Conservation (phyloP, 2,888 invertebrate species). For the Labia minor region DNA sequence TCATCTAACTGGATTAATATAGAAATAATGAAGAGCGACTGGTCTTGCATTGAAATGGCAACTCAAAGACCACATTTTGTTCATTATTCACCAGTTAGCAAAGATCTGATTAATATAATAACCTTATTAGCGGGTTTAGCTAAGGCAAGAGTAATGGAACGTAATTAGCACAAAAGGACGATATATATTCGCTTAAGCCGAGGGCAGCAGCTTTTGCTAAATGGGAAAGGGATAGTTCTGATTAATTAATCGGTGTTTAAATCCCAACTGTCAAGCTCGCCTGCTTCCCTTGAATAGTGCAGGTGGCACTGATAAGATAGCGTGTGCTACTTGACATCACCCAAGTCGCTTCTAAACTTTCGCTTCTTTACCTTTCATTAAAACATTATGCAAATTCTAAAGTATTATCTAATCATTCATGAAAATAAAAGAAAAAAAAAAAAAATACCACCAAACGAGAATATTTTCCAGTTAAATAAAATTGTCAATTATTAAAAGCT, state of each 20-base stretch:
- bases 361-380: not conserved
- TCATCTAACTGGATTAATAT: slow-evolving; percentile 1
- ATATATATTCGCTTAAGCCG: not conserved
- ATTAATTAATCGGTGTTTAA: slow-evolving; percentile 9
- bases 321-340: not conserved
- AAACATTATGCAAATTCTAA: not conserved
- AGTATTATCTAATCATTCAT: no score
- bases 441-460: no score
- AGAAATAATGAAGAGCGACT: not conserved
- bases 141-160: slow-evolving; percentile 8
- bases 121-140: not conserved
- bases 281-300: not conserved
- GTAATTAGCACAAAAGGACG: slow-evolving; percentile 13
- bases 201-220: not conserved
- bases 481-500: no score
- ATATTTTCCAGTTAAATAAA: no score
- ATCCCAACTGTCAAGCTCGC: not conserved
- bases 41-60: slow-evolving; percentile 4
- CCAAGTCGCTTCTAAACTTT: not conserved
- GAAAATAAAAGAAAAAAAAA: no score
- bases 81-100: not conserved
- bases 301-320: not conserved
- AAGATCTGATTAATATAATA: slow-evolving; percentile 7
- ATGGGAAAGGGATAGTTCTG: not conserved
- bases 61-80: not conserved